These are phyloP conservation scores for Acropternis orthonyx DNA, from an alignment of 2,797 vertebrate genomes.

Conservation along the genomic window DNA sequence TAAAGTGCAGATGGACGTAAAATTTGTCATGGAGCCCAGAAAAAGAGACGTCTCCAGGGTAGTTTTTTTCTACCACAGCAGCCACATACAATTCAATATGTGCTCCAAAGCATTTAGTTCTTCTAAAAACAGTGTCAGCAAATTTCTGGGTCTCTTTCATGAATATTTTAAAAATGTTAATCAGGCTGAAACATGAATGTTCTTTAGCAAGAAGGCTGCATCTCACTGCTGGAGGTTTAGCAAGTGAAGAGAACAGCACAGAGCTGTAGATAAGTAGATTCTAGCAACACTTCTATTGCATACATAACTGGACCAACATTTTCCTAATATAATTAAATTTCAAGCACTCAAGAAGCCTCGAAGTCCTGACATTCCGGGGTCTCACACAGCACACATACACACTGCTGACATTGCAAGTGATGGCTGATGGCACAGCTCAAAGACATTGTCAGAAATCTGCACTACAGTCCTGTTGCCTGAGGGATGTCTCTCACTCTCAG, in stretches of 20 bases:
- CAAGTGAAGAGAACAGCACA: not conserved
- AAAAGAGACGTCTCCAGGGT: constrained; percentile 21
- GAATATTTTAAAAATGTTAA: constrained; percentile 39
- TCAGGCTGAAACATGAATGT: constrained; percentile 18
- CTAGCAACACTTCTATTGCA: not conserved
- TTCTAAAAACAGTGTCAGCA: constrained; percentile 43
- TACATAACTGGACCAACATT: not conserved
- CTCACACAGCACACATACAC: not conserved
- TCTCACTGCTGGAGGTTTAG: not conserved
- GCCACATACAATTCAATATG: constrained; percentile 12
- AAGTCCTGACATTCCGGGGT: not conserved
- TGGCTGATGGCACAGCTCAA: not conserved
- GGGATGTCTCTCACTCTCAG: not conserved
- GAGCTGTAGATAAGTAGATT: not conserved
- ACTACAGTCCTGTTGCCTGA: not conserved
- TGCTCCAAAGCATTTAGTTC: constrained; percentile 22
- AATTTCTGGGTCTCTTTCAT: not conserved
- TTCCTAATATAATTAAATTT: not conserved
- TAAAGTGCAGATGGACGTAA: constrained; percentile 50
- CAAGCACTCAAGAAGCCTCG: not conserved
- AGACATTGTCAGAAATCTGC: not conserved
- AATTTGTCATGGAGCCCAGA: constrained; percentile 42
- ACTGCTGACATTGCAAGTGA: not conserved
- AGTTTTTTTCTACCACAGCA: constrained; percentile 12
- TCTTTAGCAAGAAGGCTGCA: not conserved